These are phyloP conservation scores for Rana temporaria DNA, from an alignment of 2,113 vertebrate genomes.

Conservation along the genomic window DNA sequence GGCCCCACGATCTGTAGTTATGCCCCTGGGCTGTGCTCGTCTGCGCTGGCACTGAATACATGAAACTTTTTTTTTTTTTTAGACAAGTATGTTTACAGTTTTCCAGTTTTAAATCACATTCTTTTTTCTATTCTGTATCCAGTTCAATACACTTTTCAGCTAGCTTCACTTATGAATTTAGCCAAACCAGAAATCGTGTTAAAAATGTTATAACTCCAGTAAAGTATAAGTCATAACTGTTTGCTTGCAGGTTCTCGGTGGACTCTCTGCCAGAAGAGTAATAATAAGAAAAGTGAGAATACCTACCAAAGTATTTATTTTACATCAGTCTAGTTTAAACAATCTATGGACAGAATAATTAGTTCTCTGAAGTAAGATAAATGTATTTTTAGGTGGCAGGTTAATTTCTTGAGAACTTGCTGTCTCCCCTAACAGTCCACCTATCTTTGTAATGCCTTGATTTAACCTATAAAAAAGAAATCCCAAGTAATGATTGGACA, in stretches of 20 bases:
- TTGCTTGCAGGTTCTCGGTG: neutral
- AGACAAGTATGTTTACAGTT: too few species aligned
- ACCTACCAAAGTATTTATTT: slow-evolving; percentile 28
- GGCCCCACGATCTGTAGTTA: too few species aligned
- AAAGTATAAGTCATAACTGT: neutral
- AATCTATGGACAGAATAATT: slow-evolving; percentile 34
- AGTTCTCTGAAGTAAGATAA: slow-evolving; percentile 38
- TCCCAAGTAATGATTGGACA: slow-evolving; percentile 6
- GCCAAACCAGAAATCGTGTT: too few species aligned
- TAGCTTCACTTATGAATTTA: too few species aligned
- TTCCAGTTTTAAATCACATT: too few species aligned
- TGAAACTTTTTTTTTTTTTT: too few species aligned
- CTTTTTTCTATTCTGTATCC: too few species aligned
- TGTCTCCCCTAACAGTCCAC: slow-evolving; percentile 31
- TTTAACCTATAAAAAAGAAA: slow-evolving; percentile 9
- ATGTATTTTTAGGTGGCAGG: slow-evolving; percentile 44
- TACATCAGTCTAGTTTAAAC: slow-evolving; percentile 36
- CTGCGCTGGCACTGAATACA: too few species aligned
- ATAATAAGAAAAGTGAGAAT: slow-evolving; percentile 17
- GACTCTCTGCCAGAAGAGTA: neutral
- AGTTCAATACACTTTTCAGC: too few species aligned
- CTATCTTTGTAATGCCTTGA: slow-evolving; percentile 23
- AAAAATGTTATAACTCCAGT: too few species aligned
- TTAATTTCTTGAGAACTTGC: slow-evolving; percentile 40
- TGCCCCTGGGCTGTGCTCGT: too few species aligned